Evolutionary conservation across 2,113 vertebrate genomes (phyloP).

Genomic region (Peucedramus taeniatus): DNA sequence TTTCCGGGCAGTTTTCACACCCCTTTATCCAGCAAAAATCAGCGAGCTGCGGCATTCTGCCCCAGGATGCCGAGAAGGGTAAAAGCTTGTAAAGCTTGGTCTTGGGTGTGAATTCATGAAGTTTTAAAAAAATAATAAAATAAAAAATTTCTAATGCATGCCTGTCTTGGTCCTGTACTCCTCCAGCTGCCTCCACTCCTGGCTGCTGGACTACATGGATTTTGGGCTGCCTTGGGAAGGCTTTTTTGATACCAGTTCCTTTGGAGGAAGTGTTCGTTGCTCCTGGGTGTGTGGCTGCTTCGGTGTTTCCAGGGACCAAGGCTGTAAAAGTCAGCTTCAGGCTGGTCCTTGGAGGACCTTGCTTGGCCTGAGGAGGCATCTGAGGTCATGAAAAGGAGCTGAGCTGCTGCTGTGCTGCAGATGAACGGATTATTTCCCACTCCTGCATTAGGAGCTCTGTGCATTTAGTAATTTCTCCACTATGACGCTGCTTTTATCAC

Average conservation of each 20-base stretch:
- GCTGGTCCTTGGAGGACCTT: neutral
- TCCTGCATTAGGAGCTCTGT: neutral
- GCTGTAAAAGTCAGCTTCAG: neutral
- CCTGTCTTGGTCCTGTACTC: neutral
- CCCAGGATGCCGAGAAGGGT: neutral
- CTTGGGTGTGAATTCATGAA: neutral
- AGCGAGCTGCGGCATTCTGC: neutral
- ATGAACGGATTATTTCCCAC: constrained; percentile 3
- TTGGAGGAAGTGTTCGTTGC: neutral
- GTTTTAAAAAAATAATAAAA: neutral
- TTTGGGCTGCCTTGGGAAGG: neutral
- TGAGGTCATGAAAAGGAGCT: neutral
- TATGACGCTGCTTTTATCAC: neutral
- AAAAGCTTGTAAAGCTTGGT: neutral
- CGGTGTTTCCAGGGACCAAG: neutral
- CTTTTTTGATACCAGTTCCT: neutral
- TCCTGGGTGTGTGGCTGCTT: neutral
- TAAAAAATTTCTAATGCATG: neutral
- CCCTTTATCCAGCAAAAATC: neutral
- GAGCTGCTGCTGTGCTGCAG: neutral
- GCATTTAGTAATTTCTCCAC: neutral
- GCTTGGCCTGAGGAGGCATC: neutral
- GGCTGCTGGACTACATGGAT: neutral
- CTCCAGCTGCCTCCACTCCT: neutral
- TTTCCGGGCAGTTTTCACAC: neutral